Base-by-base conservation (phyloP, 2,797 vertebrate genomes). In the Naso thynnoides region DNA sequence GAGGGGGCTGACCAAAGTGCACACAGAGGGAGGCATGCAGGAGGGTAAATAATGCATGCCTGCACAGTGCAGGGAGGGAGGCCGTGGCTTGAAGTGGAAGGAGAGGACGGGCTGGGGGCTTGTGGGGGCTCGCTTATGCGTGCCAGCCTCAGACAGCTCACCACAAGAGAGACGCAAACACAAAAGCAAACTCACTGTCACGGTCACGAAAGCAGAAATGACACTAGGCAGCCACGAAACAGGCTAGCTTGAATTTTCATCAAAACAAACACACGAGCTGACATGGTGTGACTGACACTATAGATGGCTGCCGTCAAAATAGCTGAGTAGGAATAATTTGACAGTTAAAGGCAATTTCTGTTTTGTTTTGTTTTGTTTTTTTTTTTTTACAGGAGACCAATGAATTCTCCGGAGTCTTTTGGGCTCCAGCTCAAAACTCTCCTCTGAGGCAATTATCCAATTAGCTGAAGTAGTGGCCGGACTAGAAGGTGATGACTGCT, bases 381-480 rank as follows among this genome's bases (percentile, higher is more conserved):
- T n/a, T n/a, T n/a, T n/a, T n/a, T n/a, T n/a, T n/a, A n/a, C 76
- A 24, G 33, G 74, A 78, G 84, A 73, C 75, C 78, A 82, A 56
- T 56, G 64, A 62, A 57, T 78, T 65, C 69, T 85, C 62, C 4
- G 21, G 56, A 48, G 79, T 81, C 73, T 72, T 77, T 75, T 21
- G 58, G 73, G 77, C 68, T 84, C 64, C 57, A 73, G 87, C 64
- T 74, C 74, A 50, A 64, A 90, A 91, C 78, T 84, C 80, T 88
- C 72, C 45, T 83, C 84, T 70, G 73, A 88, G 49, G 67, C 79
- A 93, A 93, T 94, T 93, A 94, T 92, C 88, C 88, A 90, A 91
- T 94, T 92, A 91, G 88, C 64, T 65, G 64, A 76, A 86, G 91
- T 76, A 68, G 64, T 66, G 69, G 76, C 76, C 82, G 75, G 80